Evolutionary conservation across 2,888 invertebrate species (phyloP), one percentile per base, ranked within the genome.

Genomic region (Linyphia triangularis): DNA sequence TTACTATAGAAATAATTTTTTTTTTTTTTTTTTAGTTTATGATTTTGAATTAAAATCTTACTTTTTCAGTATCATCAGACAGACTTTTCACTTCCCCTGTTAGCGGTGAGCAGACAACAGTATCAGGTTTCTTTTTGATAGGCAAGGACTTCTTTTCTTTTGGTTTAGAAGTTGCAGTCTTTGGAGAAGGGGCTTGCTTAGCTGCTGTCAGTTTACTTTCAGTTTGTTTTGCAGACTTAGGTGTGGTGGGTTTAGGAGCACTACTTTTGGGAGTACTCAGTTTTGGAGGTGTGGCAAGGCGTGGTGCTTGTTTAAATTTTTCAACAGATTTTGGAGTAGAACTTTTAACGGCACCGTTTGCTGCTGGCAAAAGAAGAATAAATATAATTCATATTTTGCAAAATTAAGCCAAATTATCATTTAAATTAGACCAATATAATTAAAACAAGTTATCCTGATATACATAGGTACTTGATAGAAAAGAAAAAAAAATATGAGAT

Each of bases 101-200:
- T 16, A 43, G 7, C 16, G 73, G 24, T 22, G 83, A 19, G 10
- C 57, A 19, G 19, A 65, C 73, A 19, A 69, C 37, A 37, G 26
- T 26, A 26, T 82, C 83, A 51, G 33, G 43, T 83, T 88, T 82
- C 77, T 83, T 88, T 40, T 88, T 88, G 26, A 61, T 78, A 10
- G 79, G 40, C 26, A 30, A 37, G 24, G 51, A 10, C 9, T 88
- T 88, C 24, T 81, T 86, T 24, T 78, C 73, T 10, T 61, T 19
- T 10, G 30, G 6, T 28, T 72, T 65, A 7, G 75, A 37, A 51
- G 83, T 22, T 10, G 70, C 26, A 13, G 65, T 51, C 24, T 70
- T 72, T 2, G 33, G 16, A 33, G 67, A 0, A 28, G 77, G n/a
- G 3, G 37, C 24, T 59, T 26, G 26, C 59, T 70, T 78, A 13